Conservation (phyloP, 2,113 vertebrate genomes). For the Steatornis caripensis region DNA sequence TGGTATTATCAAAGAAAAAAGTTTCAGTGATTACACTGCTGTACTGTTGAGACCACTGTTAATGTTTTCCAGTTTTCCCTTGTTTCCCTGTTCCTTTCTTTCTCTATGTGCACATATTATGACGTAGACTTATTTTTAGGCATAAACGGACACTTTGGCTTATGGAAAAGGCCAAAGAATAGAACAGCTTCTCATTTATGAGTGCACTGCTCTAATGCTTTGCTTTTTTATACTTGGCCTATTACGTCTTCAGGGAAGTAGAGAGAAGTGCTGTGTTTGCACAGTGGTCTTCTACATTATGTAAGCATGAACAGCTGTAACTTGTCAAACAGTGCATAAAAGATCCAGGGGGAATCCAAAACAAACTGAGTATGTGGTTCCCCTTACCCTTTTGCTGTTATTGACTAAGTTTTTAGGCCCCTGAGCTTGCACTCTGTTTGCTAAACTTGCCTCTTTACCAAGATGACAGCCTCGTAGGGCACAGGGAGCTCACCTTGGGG, state of each 20-base stretch:
- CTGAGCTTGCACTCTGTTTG: not conserved
- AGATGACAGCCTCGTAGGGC: not conserved
- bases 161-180: not conserved
- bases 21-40: not conserved
- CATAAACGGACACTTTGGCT: not conserved
- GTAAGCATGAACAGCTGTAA: not conserved
- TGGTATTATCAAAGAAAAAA: not conserved
- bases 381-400: not conserved
- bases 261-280: not conserved
- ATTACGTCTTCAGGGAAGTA: not conserved
- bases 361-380: not conserved
- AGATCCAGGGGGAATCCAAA: not conserved
- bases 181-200: not conserved
- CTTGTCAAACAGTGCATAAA: not conserved
- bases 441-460: not conserved
- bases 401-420: not conserved
- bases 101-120: not conserved
- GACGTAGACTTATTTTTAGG: not conserved
- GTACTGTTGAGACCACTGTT: not conserved
- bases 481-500: not conserved
- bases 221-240: not conserved
- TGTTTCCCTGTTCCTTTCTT: not conserved
- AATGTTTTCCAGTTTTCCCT: not conserved
- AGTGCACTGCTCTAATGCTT: not conserved
- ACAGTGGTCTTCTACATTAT: not conserved